phyloP scores from a whole-genome alignment of 2,888 invertebrate species.

The Epinotia nisella region DNA sequence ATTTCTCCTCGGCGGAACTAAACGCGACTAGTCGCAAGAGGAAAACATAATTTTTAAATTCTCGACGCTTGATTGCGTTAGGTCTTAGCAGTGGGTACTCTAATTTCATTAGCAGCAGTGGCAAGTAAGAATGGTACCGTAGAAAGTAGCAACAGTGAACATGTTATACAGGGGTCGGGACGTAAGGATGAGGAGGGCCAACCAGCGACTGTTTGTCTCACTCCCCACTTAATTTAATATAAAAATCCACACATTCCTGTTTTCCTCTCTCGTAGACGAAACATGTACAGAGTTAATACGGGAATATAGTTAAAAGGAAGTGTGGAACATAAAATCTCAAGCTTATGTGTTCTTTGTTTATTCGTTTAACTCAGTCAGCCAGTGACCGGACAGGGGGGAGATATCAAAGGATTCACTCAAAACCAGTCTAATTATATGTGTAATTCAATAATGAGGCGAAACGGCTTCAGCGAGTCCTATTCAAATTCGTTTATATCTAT shows the following conservation, averaged over 20 bases:
- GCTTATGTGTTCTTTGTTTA: background rate
- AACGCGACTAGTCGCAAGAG: conserved; percentile 50
- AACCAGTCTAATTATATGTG: background rate
- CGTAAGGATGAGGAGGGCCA: conserved; percentile 59
- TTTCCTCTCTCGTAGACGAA: conserved; percentile 25
- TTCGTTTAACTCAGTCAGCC: no score
- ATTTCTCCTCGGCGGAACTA: conserved; percentile 53
- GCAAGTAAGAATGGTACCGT: conserved; percentile 51
- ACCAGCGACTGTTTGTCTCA: conserved; percentile 66
- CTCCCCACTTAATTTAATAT: conserved; percentile 70
- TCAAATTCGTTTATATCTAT: background rate
- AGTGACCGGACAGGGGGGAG: no score
- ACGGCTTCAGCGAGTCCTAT: background rate
- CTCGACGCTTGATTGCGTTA: conserved; percentile 60
- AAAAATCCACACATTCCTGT: conserved; percentile 53
- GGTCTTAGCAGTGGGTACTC: conserved; percentile 60
- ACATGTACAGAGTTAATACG: conserved; percentile 15
- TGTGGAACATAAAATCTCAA: conserved; percentile 3
- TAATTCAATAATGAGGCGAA: background rate
- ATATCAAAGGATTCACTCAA: background rate
- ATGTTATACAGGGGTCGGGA: conserved; percentile 42
- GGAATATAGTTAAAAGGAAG: conserved; percentile 26
- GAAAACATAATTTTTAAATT: conserved; percentile 56
- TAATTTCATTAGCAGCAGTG: conserved; percentile 68
- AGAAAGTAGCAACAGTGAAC: conserved; percentile 19